Base-by-base conservation (phyloP, 2,113 vertebrate species). In the Lophotis ruficrista region DNA sequence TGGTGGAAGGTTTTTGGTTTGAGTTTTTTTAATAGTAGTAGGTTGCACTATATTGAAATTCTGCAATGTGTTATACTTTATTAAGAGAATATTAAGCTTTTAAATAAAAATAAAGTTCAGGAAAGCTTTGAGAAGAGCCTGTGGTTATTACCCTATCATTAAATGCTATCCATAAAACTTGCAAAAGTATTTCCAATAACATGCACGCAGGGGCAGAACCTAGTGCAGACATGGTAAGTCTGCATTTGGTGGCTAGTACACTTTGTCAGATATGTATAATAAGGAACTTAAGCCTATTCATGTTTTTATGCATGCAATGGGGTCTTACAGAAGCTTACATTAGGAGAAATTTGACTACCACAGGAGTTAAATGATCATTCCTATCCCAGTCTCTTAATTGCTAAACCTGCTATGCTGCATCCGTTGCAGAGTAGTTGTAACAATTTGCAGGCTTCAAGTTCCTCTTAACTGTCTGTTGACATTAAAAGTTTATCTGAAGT, bases 261-360 rank as follows among this genome's bases (percentile, higher is more conserved):
- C 14, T 65, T 80, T 3, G 8, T n/a, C n/a, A 82, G 9, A 17
- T 78, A 54, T 18, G 18, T 77, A 13, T 77, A 61, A 64, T 65
- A 68, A 92, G 83, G 62, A 93, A 89, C 51, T 86, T 89, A 87
- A 95, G 9, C 56, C 60, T 45, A 12, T 81, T 87, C 72, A 56
- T 94, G 83, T 81, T 93, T 87, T 81, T 87, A 51, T 92, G 80
- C 80, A 78, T 76, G 72, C 69, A 87, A 37, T 33, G 51, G 38
- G 83, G 82, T 91, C 89, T 95, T 51, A 17, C 24, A 65, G 71
- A 88, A 79, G 16, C 35, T 92, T 88, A 75, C 70, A 66, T 92
- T 77, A 89, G 47, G 54, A 82, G 43, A 43, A 91, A 65, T 84
- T 76, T 64, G 83, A 75, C 38, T 95, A 75, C 77, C 35, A 18